phyloP scores from a whole-genome alignment of 2,888 invertebrate species.

The Lithodes maja region DNA sequence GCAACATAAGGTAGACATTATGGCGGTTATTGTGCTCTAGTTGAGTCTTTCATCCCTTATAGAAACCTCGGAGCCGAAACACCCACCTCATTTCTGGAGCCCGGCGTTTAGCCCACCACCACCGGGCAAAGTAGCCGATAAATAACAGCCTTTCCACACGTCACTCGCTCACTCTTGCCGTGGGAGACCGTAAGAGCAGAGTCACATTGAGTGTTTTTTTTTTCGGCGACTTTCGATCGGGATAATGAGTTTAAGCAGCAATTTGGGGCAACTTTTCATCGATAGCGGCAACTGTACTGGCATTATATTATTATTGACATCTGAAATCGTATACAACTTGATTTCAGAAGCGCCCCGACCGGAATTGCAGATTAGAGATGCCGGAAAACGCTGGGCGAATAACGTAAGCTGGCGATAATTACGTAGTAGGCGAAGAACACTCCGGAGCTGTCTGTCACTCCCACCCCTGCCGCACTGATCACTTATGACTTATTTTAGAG shows the following conservation, averaged over 20 bases:
- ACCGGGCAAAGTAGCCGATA: slow-evolving; percentile 1
- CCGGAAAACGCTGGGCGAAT: not conserved
- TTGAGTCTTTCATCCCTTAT: no score
- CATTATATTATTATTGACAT: no score
- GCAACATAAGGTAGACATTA: no score
- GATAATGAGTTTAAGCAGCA: no score
- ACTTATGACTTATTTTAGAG: not conserved
- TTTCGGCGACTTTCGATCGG: no score
- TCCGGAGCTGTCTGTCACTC: not conserved
- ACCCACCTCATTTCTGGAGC: not conserved
- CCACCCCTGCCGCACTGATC: not conserved
- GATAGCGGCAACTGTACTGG: no score
- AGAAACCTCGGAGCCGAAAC: not conserved
- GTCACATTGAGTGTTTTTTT: no score
- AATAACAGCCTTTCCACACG: not conserved
- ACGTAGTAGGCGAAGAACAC: not conserved
- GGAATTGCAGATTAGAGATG: no score
- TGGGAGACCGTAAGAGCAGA: not conserved
- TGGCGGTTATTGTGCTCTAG: no score
- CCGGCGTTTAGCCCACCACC: not conserved
- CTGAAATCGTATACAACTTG: no score
- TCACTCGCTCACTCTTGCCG: not conserved
- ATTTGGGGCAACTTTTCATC: no score
- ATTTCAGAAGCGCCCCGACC: no score
- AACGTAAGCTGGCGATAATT: not conserved